These are phyloP conservation scores for Nerophis lumbriciformis DNA, from an alignment of 2,113 vertebrate genomes.

Conservation along the genomic window DNA sequence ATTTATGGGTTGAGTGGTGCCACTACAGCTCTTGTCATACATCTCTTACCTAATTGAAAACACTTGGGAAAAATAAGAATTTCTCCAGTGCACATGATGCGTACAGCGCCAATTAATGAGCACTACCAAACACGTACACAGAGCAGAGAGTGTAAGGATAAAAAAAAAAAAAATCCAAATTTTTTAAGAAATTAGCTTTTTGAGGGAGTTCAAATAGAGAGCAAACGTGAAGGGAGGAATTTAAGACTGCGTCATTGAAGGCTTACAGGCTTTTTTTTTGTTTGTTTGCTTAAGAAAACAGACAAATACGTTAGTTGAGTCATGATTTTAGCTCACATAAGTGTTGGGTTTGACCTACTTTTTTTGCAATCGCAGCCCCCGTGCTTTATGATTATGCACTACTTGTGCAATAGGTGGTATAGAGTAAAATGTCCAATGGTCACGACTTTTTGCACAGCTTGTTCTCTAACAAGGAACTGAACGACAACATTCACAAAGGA, in stretches of 20 bases:
- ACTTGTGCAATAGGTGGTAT: too few species aligned
- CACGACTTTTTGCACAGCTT: too few species aligned
- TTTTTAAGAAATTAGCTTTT: slow-evolving; percentile 20
- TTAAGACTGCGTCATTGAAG: neutral
- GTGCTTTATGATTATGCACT: slow-evolving; percentile 3
- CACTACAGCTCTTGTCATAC: slow-evolving; percentile 35
- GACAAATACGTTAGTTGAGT: neutral
- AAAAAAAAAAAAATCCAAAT: slow-evolving; percentile 21
- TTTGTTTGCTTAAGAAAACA: neutral
- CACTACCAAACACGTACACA: neutral
- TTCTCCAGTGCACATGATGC: slow-evolving; percentile 30
- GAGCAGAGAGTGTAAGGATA: slow-evolving; percentile 24
- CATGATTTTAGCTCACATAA: neutral
- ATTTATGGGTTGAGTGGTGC: slow-evolving; percentile 45
- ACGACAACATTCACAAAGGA: too few species aligned
- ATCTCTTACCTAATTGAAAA: slow-evolving; percentile 40
- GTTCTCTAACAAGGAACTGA: too few species aligned
- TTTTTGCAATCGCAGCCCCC: neutral
- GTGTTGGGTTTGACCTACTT: neutral
- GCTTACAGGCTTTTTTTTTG: neutral
- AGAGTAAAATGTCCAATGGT: too few species aligned
- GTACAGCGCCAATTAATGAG: slow-evolving; percentile 16
- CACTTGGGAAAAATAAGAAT: slow-evolving; percentile 33
- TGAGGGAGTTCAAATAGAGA: slow-evolving; percentile 12
- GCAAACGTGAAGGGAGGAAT: slow-evolving; percentile 6